Base-by-base conservation (phyloP, 1,140 invertebrate genomes). In the Antheraea pernyi region DNA sequence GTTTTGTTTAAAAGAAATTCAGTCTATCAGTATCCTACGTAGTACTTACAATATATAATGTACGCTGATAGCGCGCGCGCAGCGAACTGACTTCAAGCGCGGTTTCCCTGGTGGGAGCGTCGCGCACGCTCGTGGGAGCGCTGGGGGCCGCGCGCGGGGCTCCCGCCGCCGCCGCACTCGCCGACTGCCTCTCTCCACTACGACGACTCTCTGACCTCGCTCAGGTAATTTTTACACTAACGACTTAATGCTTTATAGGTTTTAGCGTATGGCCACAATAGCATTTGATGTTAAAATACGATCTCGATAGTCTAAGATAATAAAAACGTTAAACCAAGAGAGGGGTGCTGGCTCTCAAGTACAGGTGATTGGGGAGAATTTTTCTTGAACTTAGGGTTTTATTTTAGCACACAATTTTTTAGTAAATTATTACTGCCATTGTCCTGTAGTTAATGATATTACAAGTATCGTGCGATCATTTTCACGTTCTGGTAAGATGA, bases 51-150 rank as follows among this genome's bases (percentile, higher is more conserved):
- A n/a, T n/a, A n/a, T n/a, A n/a, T n/a, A n/a, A n/a, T n/a, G n/a
- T n/a, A n/a, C n/a, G n/a, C n/a, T n/a, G n/a, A n/a, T 91, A 96
- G 93, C 93, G 93, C 13, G 95, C 96, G 7, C 95, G 65, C 46
- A 66, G 65, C 19, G 65, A 66, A 22, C 22, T 98, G n/a, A 96
- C 96, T 0, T 93, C 94, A 39, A 96, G 97, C 85, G 96, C 97
- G 0, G 93, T 97, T 65, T 95, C 96, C 10, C 94, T 98, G 78
- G 97, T 98, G 48, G 97, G 96, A 0, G 95, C 97, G 36, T 97
- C 97, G 9, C 97, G 98, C 75, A 92, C 96, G 53, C 93, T 98
- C 71, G 97, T 98, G 13, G 96, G 97, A 61, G 95, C 95, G 62
- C 95, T 97, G 81, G 97, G 96, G 0, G 94, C 95, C 67, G 83